Base-by-base conservation (phyloP, 2,113 vertebrate species). In the Oreocharis arfaki region DNA sequence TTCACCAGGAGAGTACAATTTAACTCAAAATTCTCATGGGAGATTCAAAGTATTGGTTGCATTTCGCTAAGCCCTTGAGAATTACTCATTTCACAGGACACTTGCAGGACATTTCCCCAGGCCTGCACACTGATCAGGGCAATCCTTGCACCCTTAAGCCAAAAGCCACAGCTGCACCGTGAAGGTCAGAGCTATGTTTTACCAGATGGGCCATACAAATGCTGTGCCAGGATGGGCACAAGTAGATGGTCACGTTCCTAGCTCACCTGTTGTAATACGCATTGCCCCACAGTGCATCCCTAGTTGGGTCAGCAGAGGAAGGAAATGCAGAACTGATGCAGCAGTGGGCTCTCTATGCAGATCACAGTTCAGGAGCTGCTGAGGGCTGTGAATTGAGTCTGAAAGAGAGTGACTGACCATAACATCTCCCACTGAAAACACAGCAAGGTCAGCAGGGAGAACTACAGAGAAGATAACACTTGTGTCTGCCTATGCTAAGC, bases 211-310 rank as follows among this genome's bases (percentile, higher is more conserved):
- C 37, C 30, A 37, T 24, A 64, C 6, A 60, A 32, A 73, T 69
- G 26, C 33, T 50, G 30, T 39, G 11, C 37, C 71, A 61, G 33
- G 49, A 28, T 0, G 2, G n/a, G n/a, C 49, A 83, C 37, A 57
- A 52, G 19, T 1, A 87, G 35, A 35, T 28, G 52, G 28, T 4
- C 10, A 26, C 21, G 11, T 8, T 71, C 59, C 21, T n/a, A 56
- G 37, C 47, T 64, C 37, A 55, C 16, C 50, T 78, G 42, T 56
- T 67, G 3, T 3, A 68, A 63, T 0, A 46, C 15, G 32, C 1
- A 0, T 24, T 19, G 16, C 6, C 37, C 27, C 65, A n/a, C 0
- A 11, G 26, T 0, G 0, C 49, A n/a, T 47, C 33, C 27, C 44
- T 32, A 55, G 21, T 1, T 37, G 60, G 42, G 67, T 35, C 39